These are phyloP conservation scores for Delichon dasypus DNA, from an alignment of 2,797 vertebrate genomes.

Conservation along the genomic window DNA sequence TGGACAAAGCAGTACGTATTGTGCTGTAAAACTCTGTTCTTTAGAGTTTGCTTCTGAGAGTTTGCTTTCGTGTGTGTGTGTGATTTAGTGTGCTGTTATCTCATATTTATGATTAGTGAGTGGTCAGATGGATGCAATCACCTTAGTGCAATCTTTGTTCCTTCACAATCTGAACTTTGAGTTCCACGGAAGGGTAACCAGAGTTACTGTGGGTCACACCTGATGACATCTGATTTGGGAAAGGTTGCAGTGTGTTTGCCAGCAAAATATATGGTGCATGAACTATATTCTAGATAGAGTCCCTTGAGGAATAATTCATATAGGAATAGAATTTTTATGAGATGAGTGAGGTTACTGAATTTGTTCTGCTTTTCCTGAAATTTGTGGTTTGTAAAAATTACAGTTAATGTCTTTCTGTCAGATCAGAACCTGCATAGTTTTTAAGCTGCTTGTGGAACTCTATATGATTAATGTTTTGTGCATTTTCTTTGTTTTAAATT, in stretches of 20 bases:
- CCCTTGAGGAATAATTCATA: neutral
- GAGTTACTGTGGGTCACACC: neutral
- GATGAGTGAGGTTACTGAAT: neutral
- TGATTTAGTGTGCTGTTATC: neutral
- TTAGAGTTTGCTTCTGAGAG: neutral
- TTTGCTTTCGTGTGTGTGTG: neutral
- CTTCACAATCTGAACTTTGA: neutral
- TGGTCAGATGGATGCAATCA: neutral
- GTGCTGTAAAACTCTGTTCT: neutral
- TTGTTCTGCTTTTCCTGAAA: neutral
- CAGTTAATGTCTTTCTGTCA: neutral
- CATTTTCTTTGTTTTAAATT: constrained; percentile 37
- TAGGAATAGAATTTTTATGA: neutral
- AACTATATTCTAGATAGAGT: neutral
- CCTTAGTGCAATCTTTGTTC: neutral
- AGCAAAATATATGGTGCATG: neutral
- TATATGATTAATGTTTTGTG: constrained; percentile 36
- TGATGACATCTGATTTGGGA: neutral
- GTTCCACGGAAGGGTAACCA: neutral
- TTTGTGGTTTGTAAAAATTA: neutral
- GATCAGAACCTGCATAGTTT: neutral
- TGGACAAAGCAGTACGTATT: neutral
- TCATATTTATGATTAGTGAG: neutral
- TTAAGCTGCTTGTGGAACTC: neutral
- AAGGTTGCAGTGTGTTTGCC: neutral